Evolutionary conservation across 2,797 vertebrate genomes (phyloP), one percentile per base, ranked within the genome.

Genomic region (Emydoidea blandingii): DNA sequence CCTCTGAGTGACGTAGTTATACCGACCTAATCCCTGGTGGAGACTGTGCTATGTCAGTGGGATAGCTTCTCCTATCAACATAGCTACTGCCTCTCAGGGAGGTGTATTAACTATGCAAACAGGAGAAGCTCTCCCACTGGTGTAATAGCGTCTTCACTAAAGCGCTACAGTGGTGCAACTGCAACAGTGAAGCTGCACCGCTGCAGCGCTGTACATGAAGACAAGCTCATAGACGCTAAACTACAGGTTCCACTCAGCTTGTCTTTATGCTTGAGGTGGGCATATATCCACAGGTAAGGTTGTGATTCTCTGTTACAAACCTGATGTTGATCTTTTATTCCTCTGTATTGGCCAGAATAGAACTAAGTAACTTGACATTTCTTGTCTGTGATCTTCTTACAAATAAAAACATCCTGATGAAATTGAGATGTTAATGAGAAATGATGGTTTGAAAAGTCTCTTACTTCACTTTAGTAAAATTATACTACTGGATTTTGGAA

Each of bases 361-460:
- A 79, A 80, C n/a, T 65, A 87, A 87, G 57, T 68, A 3, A 44
- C 47, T 76, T 57, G 29, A 11, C 47, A 3, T 65, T 59, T 74
- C 23, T 76, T 89, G 3, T 21, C 14, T 49, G 3, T 11, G 57
- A 3, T 6, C 6, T 53, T 81, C 6, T 44, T 18, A 18, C 14
- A n/a, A 19, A n/a, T 72, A 14, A 79, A 81, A 15, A 52, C 23
- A 19, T 85, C 2, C 29, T 59, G 50, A 84, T 41, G 89, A 74
- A 65, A 3, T 0, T 8, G 0, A 0, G 65, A 92, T 72, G 8
- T 72, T 72, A 37, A 37, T 72, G 19, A 23, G 34, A 37, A 23
- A 37, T 72, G 19, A n/a, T 29, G 54, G 79, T 74, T 88, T 81
- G 9, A 52, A 84, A 92, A 91, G 8, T 14, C 41, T 31, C 9